Conservation (phyloP, 2,888 invertebrate species). For the Thereva nobilitata region DNA sequence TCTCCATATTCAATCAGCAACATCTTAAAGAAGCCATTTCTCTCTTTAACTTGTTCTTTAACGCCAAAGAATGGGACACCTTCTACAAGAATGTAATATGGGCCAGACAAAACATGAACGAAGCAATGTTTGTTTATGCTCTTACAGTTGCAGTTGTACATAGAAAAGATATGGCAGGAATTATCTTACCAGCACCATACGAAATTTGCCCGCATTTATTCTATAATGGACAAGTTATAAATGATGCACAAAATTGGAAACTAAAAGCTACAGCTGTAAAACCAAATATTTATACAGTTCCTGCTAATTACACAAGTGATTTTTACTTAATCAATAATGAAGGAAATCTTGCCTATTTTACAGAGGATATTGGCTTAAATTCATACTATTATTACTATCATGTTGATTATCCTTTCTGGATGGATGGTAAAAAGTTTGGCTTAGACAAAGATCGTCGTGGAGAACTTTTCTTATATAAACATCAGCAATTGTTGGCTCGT, state of each 20-base stretch:
- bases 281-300: constrained; percentile 2
- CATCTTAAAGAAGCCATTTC: constrained; percentile 62
- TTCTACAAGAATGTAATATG: constrained; percentile 64
- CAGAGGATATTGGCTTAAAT: constrained; percentile 72
- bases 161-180: constrained; percentile 67
- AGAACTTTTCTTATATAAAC: constrained; percentile 67
- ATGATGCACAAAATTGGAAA: constrained; percentile 61
- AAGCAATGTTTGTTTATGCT: constrained; percentile 74
- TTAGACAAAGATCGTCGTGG: constrained; percentile 65
- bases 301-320: constrained; percentile 62
- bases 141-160: constrained; percentile 70
- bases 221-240: constrained; percentile 72
- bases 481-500: constrained; percentile 71
- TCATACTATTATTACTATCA: constrained; percentile 67
- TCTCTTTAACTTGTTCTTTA: constrained; percentile 64
- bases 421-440: constrained; percentile 63
- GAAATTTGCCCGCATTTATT: constrained; percentile 79
- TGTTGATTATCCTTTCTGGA: constrained; percentile 68
- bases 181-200: constrained; percentile 72
- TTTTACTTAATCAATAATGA: constrained; percentile 61
- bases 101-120: constrained; percentile 72
- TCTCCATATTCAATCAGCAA: constrained; percentile 59
- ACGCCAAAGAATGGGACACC: constrained; percentile 65
- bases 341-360: constrained; percentile 68
- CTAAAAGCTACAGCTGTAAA: constrained; percentile 5